These are phyloP conservation scores for Tolypeutes matacus DNA, from an alignment of 2,797 vertebrate genomes.

Conservation along the genomic window DNA sequence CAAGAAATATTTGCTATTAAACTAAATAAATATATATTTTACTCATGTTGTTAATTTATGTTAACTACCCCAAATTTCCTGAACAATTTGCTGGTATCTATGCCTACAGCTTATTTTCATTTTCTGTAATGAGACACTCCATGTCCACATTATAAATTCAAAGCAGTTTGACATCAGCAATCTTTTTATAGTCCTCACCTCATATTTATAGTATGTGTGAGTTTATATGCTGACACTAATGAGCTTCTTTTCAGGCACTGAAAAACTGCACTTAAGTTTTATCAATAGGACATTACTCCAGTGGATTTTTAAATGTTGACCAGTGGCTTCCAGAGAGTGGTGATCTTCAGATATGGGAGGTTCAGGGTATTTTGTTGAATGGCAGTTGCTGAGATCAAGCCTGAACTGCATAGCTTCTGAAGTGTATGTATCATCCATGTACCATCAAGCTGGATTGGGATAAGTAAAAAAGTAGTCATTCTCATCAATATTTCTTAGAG, in stretches of 20 bases:
- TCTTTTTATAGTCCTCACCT: slow-evolving; percentile 28
- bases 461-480: slow-evolving; percentile 1
- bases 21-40: slow-evolving; percentile 51
- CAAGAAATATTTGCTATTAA: slow-evolving; percentile 20
- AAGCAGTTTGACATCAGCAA: slow-evolving; percentile 42
- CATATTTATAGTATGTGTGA: slow-evolving; percentile 2
- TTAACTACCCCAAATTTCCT: not conserved
- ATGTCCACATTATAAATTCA: slow-evolving; percentile 36
- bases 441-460: not conserved
- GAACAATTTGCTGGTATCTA: not conserved
- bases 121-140: slow-evolving; percentile 42
- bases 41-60: slow-evolving; percentile 1
- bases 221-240: slow-evolving; percentile 38
- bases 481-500: slow-evolving; percentile 54
- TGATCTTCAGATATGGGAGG: not conserved
- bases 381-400: not conserved
- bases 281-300: not conserved
- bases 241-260: slow-evolving; percentile 1
- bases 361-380: not conserved
- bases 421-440: not conserved
- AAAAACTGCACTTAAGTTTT: slow-evolving; percentile 32
- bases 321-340: not conserved
- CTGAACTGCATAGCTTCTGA: not conserved
- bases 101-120: slow-evolving; percentile 54
- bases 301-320: not conserved